phyloP scores from a whole-genome alignment of 2,113 vertebrate species.

The Hylia prasina region DNA sequence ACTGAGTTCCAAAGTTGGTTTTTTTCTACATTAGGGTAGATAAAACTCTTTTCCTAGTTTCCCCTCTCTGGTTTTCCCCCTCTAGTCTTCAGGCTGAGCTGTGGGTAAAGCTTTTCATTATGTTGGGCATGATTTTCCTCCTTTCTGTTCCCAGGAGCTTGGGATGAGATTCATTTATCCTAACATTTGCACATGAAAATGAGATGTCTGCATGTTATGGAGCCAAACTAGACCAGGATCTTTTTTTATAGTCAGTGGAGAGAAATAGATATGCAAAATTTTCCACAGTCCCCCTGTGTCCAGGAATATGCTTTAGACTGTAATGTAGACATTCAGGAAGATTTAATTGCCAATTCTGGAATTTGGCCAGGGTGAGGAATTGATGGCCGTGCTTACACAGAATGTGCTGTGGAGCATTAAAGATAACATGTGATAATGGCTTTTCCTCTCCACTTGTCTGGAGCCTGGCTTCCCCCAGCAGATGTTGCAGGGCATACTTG shows the following conservation, averaged over 20 bases:
- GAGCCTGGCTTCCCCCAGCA: not conserved
- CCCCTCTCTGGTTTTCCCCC: not conserved
- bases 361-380: not conserved
- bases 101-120: not conserved
- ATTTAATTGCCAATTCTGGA: slow-evolving; percentile 22
- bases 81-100: not conserved
- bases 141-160: not conserved
- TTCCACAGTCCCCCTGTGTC: not conserved
- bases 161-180: slow-evolving; percentile 7
- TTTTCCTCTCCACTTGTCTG: not conserved
- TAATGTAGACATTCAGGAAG: not conserved
- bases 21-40: not conserved
- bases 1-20: not conserved
- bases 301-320: not conserved
- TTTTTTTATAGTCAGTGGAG: not conserved
- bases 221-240: not conserved
- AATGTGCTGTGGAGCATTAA: not conserved
- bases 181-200: slow-evolving; percentile 45
- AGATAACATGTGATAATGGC: not conserved
- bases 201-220: not conserved
- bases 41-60: not conserved
- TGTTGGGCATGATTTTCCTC: not conserved
- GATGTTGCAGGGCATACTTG: not conserved
- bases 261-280: slow-evolving; percentile 19
- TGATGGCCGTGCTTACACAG: not conserved